Base-by-base conservation (phyloP, 2,888 invertebrate species). In the Tinea semifulvella region DNA sequence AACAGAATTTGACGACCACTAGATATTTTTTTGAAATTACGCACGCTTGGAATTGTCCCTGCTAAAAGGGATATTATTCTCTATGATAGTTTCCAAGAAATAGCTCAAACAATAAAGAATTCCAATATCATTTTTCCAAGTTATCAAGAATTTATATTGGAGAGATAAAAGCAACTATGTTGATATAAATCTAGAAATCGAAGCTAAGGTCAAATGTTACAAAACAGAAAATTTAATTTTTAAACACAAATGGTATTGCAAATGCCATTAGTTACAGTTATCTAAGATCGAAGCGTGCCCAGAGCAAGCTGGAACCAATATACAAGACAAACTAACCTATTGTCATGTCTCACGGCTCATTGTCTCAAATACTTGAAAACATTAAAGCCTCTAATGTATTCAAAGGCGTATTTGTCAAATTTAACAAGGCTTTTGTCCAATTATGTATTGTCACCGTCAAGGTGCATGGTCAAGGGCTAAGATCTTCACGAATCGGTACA, bases 381-480 rank as follows among this genome's bases (percentile, higher is more conserved):
- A 11, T n/a, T 27, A 31, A 31, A 11, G n/a, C 31, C 14, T 13
- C 7, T 31, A 14, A 31, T 14, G 13, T 13, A 31, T 25, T 22
- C 25, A 43, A 14, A 13, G 18, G 14, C 43, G 47, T 44, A 47
- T 54, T 49, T 47, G 51, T 48, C 44, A 20, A 45, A 47, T 49
- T 49, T 40, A 48, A 45, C 47, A 47, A 48, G 51, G 49, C 22
- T 45, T 50, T 53, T 53, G 53, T 52, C 25, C 48, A 44, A 47
- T 50, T 49, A 2, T 42, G 43, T 19, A 52, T 35, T 35, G 35
- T 46, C 20, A 20, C 38, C 49, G 51, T 52, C 51, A 50, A 52
- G 45, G 47, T 43, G 44, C 49, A 51, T 22, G 50, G 48, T 46
- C 54, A 54, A 53, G 54, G 52, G 46, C 51, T 17, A n/a, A n/a